Evolutionary conservation across 2,113 vertebrate species (phyloP).

Genomic region (Xenopus borealis): DNA sequence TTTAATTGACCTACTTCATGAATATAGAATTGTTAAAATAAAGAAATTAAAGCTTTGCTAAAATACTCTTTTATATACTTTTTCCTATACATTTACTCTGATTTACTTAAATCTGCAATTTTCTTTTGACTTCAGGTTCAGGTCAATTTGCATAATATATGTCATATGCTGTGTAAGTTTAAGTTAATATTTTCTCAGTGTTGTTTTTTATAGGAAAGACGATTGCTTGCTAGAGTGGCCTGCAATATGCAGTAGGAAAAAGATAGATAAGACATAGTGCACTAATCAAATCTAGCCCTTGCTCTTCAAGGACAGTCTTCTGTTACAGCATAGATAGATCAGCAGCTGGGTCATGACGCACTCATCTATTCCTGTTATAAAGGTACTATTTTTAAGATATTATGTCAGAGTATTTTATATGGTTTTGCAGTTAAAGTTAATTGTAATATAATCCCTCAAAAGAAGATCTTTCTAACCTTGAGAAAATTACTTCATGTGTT

Average conservation of each 20-base stretch:
- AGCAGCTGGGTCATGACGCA: slow-evolving; percentile 29
- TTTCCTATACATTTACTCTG: too few relatives aligned
- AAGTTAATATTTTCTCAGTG: slow-evolving; percentile 1
- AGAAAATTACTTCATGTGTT: slow-evolving; percentile 18
- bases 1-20: too few relatives aligned
- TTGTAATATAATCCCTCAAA: slow-evolving; percentile 27
- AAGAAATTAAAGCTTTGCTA: too few relatives aligned
- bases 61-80: too few relatives aligned
- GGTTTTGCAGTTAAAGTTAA: slow-evolving; percentile 34
- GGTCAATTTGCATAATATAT: too few relatives aligned
- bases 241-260: slow-evolving; percentile 16
- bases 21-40: too few relatives aligned
- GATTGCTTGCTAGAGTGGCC: slow-evolving; percentile 14
- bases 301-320: slow-evolving; percentile 32
- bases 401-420: slow-evolving; percentile 15
- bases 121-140: too few relatives aligned
- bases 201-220: neutral
- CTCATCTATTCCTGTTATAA: slow-evolving; percentile 31
- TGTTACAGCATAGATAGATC: slow-evolving; percentile 21
- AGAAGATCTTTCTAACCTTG: slow-evolving; percentile 29
- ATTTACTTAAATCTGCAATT: too few relatives aligned
- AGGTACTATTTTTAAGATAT: slow-evolving; percentile 28
- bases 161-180: neutral
- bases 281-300: slow-evolving; percentile 28
- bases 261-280: slow-evolving; percentile 12